Evolutionary conservation across 2,113 vertebrate genomes (phyloP).

Genomic region (Puntigrus tetrazona): DNA sequence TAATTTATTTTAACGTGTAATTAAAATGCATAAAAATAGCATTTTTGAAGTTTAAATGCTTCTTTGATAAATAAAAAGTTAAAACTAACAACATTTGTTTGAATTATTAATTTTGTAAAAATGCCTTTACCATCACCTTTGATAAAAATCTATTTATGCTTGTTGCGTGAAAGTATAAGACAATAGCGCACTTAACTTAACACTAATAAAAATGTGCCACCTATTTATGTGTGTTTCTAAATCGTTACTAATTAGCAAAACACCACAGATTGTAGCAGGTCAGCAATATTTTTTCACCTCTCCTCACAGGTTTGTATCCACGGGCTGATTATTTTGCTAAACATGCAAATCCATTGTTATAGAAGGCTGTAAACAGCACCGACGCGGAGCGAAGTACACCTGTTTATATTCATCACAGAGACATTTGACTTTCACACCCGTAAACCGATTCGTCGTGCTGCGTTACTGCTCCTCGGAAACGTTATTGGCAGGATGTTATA

Average conservation of each 20-base stretch:
- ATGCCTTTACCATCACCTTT: no score
- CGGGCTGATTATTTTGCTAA: not conserved
- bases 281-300: not conserved
- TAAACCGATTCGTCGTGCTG: conserved; percentile 7
- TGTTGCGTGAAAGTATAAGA: no score
- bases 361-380: not conserved
- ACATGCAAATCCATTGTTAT: conserved; percentile 3
- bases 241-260: not conserved
- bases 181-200: no score
- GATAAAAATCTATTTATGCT: no score
- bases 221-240: no score
- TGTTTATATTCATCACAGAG: conserved; percentile 24
- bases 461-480: not conserved
- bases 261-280: not conserved
- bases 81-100: no score
- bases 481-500: conserved; percentile 22
- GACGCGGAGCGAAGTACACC: not conserved
- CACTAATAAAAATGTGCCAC: no score
- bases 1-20: no score
- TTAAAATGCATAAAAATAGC: no score
- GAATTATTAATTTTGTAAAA: no score
- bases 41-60: no score
- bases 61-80: no score
- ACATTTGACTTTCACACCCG: conserved; percentile 8
- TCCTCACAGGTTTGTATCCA: not conserved